Conservation (phyloP, 2,113 vertebrate species). For the Cottus gobio region DNA sequence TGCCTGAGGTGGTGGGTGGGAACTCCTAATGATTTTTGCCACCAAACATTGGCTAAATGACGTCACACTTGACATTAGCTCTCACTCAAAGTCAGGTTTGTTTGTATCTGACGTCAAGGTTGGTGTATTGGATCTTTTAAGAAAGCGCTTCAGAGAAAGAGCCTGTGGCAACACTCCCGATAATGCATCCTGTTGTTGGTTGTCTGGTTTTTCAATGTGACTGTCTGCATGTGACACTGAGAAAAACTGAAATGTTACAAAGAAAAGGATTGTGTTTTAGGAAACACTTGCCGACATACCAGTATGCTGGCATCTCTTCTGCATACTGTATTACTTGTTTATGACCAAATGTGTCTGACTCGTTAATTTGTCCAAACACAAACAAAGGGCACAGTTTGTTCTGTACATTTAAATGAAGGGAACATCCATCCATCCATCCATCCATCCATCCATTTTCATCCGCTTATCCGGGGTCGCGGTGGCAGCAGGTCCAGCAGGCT, state of each 20-base stretch:
- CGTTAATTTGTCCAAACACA: background rate
- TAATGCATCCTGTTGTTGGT: conserved; percentile 3
- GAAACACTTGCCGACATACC: background rate
- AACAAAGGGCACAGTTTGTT: conserved; percentile 6
- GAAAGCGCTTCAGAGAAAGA: background rate
- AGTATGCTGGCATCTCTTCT: background rate
- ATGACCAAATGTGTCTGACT: background rate
- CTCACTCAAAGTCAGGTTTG: conserved; percentile 3
- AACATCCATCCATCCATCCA: no score
- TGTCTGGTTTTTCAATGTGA: conserved; percentile 11
- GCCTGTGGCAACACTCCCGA: background rate
- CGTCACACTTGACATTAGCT: conserved; percentile 20
- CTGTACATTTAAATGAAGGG: background rate
- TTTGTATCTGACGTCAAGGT: conserved; percentile 29
- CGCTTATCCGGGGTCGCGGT: no score
- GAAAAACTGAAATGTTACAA: background rate
- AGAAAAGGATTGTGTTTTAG: background rate
- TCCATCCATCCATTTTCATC: no score
- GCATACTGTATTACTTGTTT: background rate
- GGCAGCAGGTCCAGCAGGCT: no score
- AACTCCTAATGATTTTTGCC: conserved; percentile 53
- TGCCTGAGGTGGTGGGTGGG: conserved; percentile 34
- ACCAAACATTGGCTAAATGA: conserved; percentile 23
- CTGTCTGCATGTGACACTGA: background rate
- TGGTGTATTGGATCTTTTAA: conserved; percentile 8